Percentiles rank a stretch among this genome's conserved stretches.
phyloP scores from a whole-genome alignment of 2,113 vertebrate genomes.

The Tympanuchus pallidicinctus region DNA sequence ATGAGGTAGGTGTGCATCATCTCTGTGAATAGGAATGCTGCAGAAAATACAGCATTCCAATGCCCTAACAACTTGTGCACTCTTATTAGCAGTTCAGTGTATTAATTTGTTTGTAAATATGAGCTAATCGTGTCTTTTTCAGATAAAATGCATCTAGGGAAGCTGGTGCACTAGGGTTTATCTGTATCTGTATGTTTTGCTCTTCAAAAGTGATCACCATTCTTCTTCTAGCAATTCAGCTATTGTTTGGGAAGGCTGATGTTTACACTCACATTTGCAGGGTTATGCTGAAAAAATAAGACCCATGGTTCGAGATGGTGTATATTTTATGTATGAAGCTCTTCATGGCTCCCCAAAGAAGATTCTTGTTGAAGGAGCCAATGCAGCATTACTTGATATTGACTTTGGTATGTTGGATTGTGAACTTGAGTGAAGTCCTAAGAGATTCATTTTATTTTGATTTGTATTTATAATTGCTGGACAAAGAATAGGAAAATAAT shows the following conservation, averaged over 20 bases:
- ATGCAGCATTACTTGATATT: constrained; percentile 96
- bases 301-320: constrained; percentile 95
- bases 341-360: constrained; percentile 93
- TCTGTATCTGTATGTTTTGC: background rate
- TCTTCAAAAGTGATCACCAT: background rate
- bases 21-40: background rate
- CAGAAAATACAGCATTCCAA: background rate
- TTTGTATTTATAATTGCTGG: constrained; percentile 1
- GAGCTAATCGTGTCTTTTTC: background rate
- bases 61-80: background rate
- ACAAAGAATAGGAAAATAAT: background rate
- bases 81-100: background rate
- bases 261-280: constrained; percentile 68
- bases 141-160: background rate
- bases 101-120: background rate
- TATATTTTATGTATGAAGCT: constrained; percentile 97
- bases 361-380: constrained; percentile 97
- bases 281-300: constrained; percentile 92
- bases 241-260: background rate
- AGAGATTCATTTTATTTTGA: background rate
- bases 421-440: background rate
- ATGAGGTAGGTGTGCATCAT: background rate
- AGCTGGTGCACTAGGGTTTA: background rate
- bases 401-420: constrained; percentile 88
- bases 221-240: background rate